Evolutionary conservation across 2,797 vertebrate species (phyloP).

Genomic region (Percopsis omiscomaycus): DNA sequence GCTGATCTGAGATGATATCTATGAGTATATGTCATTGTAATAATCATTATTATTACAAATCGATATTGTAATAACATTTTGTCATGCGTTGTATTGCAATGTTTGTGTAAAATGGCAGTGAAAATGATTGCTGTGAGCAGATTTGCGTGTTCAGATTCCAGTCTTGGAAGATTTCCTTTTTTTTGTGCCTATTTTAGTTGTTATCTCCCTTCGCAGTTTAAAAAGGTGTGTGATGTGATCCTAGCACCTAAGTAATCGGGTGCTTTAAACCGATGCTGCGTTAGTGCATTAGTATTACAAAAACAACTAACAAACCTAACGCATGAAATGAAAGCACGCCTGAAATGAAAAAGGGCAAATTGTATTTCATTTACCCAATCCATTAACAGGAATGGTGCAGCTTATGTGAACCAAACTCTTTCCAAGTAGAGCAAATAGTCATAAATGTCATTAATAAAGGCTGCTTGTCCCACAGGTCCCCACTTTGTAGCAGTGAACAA

Average conservation of each 20-base stretch:
- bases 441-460: too few relatives aligned
- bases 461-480: constrained; percentile 77
- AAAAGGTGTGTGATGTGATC: background rate
- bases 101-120: constrained; percentile 24
- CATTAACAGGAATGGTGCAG: too few relatives aligned
- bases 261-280: too few relatives aligned
- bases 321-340: too few relatives aligned
- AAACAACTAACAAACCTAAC: too few relatives aligned
- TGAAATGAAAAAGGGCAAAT: too few relatives aligned
- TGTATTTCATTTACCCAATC: too few relatives aligned
- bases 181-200: too few relatives aligned
- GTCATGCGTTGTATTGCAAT: constrained; percentile 35
- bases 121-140: constrained; percentile 25
- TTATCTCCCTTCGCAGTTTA: background rate
- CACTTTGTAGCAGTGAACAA: constrained; percentile 98
- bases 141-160: constrained; percentile 25
- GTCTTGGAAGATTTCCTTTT: background rate
- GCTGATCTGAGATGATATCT: constrained; percentile 25
- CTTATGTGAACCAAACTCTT: too few relatives aligned
- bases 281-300: too few relatives aligned
- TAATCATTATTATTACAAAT: constrained; percentile 43
- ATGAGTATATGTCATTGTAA: constrained; percentile 32
- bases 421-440: too few relatives aligned
- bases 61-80: constrained; percentile 16
- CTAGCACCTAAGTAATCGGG: too few relatives aligned